Evolutionary conservation across 2,888 invertebrate species (phyloP).

Genomic region (Cremastobaeus sp.): DNA sequence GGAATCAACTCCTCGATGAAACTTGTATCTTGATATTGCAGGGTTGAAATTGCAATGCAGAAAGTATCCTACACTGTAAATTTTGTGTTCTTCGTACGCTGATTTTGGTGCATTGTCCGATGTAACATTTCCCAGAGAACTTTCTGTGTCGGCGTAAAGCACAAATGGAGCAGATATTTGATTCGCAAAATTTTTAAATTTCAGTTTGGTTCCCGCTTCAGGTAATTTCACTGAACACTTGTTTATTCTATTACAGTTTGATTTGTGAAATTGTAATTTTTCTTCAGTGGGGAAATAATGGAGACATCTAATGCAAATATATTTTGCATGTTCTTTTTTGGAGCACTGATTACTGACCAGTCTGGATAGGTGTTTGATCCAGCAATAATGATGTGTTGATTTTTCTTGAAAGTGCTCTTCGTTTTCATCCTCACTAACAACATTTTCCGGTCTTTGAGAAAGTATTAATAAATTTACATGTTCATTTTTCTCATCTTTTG

Average conservation of each 20-base stretch:
- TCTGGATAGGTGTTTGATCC: constrained; percentile 12
- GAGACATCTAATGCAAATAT: constrained; percentile 6
- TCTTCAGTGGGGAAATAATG: background rate
- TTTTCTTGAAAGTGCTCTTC: too few species aligned
- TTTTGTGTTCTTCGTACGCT: constrained; percentile 1
- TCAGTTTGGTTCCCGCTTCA: too few species aligned
- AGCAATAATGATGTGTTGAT: constrained; percentile 5
- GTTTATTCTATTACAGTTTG: too few species aligned
- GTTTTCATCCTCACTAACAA: background rate
- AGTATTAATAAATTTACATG: constrained; percentile 2
- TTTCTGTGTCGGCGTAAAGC: background rate
- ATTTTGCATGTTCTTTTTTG: too few species aligned
- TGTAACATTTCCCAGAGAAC: background rate
- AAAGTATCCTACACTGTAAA: constrained; percentile 4
- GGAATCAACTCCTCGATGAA: background rate
- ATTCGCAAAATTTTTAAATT: too few species aligned
- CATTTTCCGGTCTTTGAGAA: background rate
- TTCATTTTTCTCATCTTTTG: background rate
- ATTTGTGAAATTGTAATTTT: too few species aligned
- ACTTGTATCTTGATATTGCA: background rate
- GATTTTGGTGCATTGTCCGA: background rate
- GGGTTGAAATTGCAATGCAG: background rate
- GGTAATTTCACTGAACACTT: too few species aligned
- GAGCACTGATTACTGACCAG: background rate
- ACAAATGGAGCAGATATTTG: background rate